These are phyloP conservation scores for Propsilocerus akamusi DNA, from an alignment of 1,140 invertebrate genomes.

Conservation along the genomic window DNA sequence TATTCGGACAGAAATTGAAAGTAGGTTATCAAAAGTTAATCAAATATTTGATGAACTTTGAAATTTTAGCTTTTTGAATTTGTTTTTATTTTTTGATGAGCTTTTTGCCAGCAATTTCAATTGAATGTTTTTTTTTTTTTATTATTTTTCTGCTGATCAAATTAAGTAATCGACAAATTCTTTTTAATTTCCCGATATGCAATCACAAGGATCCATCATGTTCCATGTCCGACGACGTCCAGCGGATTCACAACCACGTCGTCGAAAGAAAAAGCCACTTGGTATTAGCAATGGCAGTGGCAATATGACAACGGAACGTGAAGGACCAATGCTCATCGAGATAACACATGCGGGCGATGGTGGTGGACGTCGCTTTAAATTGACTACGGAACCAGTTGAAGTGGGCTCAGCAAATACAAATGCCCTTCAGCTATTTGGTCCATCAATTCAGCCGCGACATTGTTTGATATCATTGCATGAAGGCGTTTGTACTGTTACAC, in stretches of 20 bases:
- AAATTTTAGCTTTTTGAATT: no score
- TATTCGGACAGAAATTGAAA: no score
- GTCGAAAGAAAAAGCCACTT: constrained; percentile 76
- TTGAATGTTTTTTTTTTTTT: no score
- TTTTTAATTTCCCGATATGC: background rate
- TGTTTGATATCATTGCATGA: constrained; percentile 84
- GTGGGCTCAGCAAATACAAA: constrained; percentile 46
- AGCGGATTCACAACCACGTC: constrained; percentile 70
- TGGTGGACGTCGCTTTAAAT: constrained; percentile 33
- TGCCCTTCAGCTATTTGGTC: constrained; percentile 46
- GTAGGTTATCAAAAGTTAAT: no score
- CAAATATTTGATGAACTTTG: no score
- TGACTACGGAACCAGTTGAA: constrained; percentile 39
- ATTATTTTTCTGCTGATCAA: no score
- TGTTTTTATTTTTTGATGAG: no score
- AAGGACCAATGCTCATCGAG: constrained; percentile 35
- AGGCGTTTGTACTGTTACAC: constrained; percentile 84
- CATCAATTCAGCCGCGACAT: constrained; percentile 76
- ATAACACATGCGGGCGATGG: constrained; percentile 42
- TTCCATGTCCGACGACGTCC: constrained; percentile 81
- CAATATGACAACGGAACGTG: constrained; percentile 23
- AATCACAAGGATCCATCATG: constrained; percentile 72
- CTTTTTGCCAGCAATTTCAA: no score
- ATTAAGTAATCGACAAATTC: background rate
- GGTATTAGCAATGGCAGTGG: constrained; percentile 30